These are phyloP conservation scores for Oreonectes daqikongensis DNA, from an alignment of 2,797 vertebrate genomes.

Conservation along the genomic window DNA sequence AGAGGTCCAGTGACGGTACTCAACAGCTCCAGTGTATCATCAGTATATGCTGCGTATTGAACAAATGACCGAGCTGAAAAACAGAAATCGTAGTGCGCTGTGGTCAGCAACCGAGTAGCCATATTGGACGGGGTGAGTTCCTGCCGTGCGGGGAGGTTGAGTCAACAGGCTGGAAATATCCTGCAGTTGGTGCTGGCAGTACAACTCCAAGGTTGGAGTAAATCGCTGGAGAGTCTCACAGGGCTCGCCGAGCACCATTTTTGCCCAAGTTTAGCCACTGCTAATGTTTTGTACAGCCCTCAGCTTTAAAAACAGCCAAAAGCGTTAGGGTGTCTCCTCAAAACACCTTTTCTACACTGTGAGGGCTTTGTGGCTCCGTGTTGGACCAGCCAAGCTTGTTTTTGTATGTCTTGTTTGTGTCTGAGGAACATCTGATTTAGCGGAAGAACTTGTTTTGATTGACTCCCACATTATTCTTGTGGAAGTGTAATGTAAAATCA, in stretches of 20 bases:
- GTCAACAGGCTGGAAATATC: conserved; percentile 80
- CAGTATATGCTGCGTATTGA: conserved; percentile 17
- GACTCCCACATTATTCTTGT: background rate
- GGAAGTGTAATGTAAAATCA: background rate
- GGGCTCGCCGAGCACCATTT: conserved; percentile 65
- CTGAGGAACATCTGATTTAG: background rate
- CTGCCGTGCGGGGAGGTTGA: conserved; percentile 69
- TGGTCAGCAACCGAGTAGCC: conserved; percentile 59
- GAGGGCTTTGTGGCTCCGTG: background rate
- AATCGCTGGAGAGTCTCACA: conserved; percentile 60
- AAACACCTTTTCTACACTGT: background rate
- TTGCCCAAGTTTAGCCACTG: conserved; percentile 55
- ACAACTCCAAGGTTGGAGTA: conserved; percentile 77
- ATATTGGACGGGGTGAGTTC: conserved; percentile 55
- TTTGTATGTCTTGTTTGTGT: background rate
- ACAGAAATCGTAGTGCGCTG: conserved; percentile 37
- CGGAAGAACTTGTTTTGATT: background rate
- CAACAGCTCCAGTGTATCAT: conserved; percentile 9
- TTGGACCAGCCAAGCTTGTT: conserved; percentile 22
- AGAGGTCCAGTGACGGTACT: background rate
- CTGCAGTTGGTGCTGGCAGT: conserved; percentile 78
- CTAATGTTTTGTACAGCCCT: conserved; percentile 17
- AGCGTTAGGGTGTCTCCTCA: conserved; percentile 25
- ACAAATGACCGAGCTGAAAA: conserved; percentile 31
- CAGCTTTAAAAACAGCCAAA: background rate